These are phyloP conservation scores for Nestor notabilis DNA, from an alignment of 2,113 vertebrate species.

Conservation along the genomic window DNA sequence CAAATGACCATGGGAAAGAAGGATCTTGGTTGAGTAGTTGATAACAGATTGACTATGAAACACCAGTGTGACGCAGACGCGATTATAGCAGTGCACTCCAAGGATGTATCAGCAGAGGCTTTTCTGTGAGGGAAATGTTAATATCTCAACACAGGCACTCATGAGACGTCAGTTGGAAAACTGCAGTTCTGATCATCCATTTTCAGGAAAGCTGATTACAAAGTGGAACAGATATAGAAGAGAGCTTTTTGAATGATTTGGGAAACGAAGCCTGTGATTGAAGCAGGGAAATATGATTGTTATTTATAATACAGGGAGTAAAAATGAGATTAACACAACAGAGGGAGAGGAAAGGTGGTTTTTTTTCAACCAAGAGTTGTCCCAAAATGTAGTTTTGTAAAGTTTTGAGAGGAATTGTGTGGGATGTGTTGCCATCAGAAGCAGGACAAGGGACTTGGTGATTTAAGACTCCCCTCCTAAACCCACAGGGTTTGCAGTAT, in stretches of 20 bases:
- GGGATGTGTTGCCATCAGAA: background rate
- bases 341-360: background rate
- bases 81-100: background rate
- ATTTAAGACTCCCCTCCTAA: background rate
- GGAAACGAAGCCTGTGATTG: conserved; percentile 53
- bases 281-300: conserved; percentile 37
- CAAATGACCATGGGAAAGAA: conserved; percentile 8
- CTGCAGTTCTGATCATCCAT: conserved; percentile 37
- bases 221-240: conserved; percentile 48
- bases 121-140: background rate
- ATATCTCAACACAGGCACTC: background rate
- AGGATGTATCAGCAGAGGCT: background rate
- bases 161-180: background rate
- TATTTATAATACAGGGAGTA: conserved; percentile 32
- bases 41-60: background rate
- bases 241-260: conserved; percentile 58
- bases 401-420: background rate
- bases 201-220: conserved; percentile 53
- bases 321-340: background rate
- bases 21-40: background rate
- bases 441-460: background rate
- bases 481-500: background rate
- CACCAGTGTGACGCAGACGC: background rate
- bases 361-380: background rate
- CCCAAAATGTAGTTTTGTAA: background rate